Conservation (phyloP, 2,888 invertebrate genomes). For the Tenodera sinensis region DNA sequence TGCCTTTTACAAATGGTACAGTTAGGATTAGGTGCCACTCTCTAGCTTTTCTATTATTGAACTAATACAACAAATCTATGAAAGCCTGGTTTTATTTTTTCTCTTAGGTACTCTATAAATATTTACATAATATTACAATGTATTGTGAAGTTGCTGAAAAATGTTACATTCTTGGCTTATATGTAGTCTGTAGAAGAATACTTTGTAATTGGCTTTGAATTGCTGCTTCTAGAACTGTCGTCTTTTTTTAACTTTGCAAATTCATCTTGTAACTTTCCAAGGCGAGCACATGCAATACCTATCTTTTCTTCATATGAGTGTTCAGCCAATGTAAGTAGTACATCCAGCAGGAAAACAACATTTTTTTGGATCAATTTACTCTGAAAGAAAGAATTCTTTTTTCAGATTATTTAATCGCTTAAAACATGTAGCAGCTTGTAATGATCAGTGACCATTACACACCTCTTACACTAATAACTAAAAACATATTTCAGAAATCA, state of each 20-base stretch:
- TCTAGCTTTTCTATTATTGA: background rate
- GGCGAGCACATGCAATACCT: conserved; percentile 37
- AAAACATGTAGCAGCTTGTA: background rate
- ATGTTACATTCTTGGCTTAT: conserved; percentile 36
- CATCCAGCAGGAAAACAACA: conserved; percentile 65
- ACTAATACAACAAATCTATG: background rate
- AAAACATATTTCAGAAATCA: too few species aligned
- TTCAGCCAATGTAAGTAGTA: conserved; percentile 60
- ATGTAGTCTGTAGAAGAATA: conserved; percentile 66
- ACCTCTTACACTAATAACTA: too few species aligned
- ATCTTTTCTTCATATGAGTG: conserved; percentile 51
- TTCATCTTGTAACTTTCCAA: conserved; percentile 47
- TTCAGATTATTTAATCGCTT: background rate
- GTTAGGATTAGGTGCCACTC: too few species aligned
- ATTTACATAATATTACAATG: background rate
- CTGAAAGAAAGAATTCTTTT: conserved; percentile 34
- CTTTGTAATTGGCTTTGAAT: conserved; percentile 58
- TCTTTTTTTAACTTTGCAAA: conserved; percentile 54
- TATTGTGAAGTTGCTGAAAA: background rate
- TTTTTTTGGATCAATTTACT: conserved; percentile 59
- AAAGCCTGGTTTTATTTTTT: background rate
- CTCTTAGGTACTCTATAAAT: background rate
- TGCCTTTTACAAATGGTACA: too few species aligned
- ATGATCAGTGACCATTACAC: too few species aligned
- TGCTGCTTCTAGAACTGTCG: conserved; percentile 46